phyloP scores from a whole-genome alignment of 2,113 vertebrate species.

The Petrocephalus microphthalmus region DNA sequence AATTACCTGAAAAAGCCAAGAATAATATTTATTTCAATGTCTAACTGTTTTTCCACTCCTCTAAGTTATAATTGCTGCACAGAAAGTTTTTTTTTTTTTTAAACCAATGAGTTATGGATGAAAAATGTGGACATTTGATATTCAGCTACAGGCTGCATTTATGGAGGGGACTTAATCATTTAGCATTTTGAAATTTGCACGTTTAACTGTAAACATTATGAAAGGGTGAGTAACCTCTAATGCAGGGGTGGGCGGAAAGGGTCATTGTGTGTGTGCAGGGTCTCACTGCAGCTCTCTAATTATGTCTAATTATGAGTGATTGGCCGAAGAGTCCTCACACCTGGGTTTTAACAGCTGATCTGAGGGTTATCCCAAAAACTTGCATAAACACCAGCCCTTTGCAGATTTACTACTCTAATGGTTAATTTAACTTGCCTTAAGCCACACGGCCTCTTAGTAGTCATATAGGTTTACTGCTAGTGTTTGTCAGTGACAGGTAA shows the following conservation, averaged over 20 bases:
- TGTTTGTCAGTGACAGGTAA: not conserved
- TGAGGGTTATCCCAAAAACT: no score
- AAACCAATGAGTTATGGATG: not conserved
- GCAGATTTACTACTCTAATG: no score
- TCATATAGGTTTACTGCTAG: not conserved
- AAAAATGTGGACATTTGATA: not conserved
- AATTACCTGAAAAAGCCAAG: conserved; percentile 2
- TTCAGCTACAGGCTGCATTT: not conserved
- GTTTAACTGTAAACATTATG: not conserved
- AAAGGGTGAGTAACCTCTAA: not conserved
- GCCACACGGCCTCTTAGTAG: not conserved
- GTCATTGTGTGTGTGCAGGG: no score
- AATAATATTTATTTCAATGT: conserved; percentile 18
- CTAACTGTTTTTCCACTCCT: conserved; percentile 9
- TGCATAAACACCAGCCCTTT: no score
- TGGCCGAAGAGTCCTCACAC: no score
- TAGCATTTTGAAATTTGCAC: not conserved
- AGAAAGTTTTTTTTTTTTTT: not conserved
- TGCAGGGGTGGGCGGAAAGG: no score
- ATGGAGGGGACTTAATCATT: not conserved
- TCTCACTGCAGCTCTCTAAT: no score
- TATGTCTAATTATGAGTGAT: no score
- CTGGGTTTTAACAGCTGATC: no score
- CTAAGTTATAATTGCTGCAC: not conserved
- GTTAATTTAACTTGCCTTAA: no score